phyloP scores from a whole-genome alignment of 35 echinoderm and acorn worm species.

The Ophiothrix spiculata region DNA sequence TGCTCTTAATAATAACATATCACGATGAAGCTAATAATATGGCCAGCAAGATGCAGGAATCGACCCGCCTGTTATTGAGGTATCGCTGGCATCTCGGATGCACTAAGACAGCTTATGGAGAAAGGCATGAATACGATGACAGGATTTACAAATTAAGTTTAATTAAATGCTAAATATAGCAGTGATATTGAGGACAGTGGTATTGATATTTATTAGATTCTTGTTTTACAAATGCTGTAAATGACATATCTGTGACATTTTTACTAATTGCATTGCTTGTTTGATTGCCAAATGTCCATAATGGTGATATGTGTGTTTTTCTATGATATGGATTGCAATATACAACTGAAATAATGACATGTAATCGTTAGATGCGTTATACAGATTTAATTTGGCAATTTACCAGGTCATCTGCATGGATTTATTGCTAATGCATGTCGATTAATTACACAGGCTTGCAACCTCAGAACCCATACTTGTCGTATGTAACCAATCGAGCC shows the following conservation, averaged over 20 bases:
- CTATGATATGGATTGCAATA: not conserved
- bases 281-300: too few relatives aligned
- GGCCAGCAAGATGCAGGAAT: not conserved
- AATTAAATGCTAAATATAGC: too few relatives aligned
- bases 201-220: too few relatives aligned
- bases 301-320: too few relatives aligned
- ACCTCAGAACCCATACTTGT: not conserved
- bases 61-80: not conserved
- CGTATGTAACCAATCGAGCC: not conserved
- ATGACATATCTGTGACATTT: too few relatives aligned
- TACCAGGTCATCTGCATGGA: not conserved
- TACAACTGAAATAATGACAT: not conserved
- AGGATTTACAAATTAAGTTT: too few relatives aligned
- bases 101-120: too few relatives aligned
- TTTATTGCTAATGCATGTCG: not conserved
- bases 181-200: too few relatives aligned
- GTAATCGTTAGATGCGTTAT: not conserved
- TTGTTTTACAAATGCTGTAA: too few relatives aligned
- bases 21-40: not conserved
- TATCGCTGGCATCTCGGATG: not conserved
- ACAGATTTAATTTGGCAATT: not conserved
- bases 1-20: not conserved
- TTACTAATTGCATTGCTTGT: too few relatives aligned
- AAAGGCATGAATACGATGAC: too few relatives aligned
- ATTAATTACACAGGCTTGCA: not conserved